Evolutionary conservation across 2,888 invertebrate species (phyloP).

Genomic region (Dryadula phaetusa): DNA sequence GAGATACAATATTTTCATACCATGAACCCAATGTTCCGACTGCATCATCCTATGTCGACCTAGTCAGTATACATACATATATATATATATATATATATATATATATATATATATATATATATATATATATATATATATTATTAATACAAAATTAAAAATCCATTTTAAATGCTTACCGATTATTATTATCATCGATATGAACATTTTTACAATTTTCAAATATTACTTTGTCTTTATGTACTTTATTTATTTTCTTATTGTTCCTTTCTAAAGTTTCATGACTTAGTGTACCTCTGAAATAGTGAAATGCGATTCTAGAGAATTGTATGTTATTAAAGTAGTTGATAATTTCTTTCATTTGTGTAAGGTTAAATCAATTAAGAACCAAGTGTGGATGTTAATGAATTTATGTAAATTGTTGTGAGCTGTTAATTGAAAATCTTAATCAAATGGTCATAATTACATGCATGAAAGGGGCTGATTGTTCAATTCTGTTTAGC

Average conservation of each 20-base stretch:
- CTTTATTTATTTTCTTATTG: too few species aligned
- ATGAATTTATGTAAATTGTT: neutral
- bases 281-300: neutral
- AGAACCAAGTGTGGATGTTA: neutral
- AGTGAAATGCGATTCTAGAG: too few species aligned
- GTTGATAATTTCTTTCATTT: neutral
- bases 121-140: too few species aligned
- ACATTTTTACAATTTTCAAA: neutral
- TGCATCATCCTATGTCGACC: too few species aligned
- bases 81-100: too few species aligned
- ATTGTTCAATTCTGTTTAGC: neutral
- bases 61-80: too few species aligned
- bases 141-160: too few species aligned
- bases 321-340: neutral
- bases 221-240: too few species aligned
- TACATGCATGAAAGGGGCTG: neutral
- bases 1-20: too few species aligned
- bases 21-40: too few species aligned
- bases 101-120: too few species aligned
- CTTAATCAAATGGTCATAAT: neutral
- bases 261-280: neutral
- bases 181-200: neutral
- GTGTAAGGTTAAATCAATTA: too few species aligned
- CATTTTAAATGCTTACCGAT: constrained; percentile 4
- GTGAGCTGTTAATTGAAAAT: neutral